A percentile compares a stretch with the other conserved stretches of the same genome.
These are phyloP conservation scores for Mystacornis crossleyi DNA, from an alignment of 2,113 vertebrate species.

Conservation along the genomic window DNA sequence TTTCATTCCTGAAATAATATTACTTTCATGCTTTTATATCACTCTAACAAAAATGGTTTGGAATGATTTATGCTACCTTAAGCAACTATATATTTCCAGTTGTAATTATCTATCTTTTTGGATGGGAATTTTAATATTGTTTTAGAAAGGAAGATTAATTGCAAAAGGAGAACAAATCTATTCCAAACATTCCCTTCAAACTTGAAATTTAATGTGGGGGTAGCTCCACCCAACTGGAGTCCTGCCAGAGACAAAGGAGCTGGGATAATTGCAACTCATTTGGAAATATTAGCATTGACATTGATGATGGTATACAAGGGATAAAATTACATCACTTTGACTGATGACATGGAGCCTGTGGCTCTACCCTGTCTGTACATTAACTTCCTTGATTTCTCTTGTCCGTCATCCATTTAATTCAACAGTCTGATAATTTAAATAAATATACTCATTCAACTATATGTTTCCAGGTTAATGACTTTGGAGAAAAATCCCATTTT, in stretches of 20 bases:
- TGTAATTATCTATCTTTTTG: conserved; percentile 30
- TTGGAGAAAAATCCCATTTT: not conserved
- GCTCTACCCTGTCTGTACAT: not conserved
- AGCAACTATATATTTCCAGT: not conserved
- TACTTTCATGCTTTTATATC: conserved; percentile 37
- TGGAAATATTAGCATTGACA: not conserved
- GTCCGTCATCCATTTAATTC: conserved; percentile 33
- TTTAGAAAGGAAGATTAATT: conserved; percentile 53
- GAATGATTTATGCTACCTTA: conserved; percentile 23
- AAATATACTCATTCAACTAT: not conserved
- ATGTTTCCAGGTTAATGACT: not conserved
- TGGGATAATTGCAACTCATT: not conserved
- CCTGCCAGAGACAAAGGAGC: not conserved
- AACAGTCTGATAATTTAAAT: not conserved
- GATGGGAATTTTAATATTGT: conserved; percentile 21
- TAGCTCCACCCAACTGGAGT: not conserved
- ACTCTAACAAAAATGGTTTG: conserved; percentile 35
- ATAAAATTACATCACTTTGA: not conserved
- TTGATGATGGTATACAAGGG: not conserved
- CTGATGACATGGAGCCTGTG: not conserved
- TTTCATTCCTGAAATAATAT: not conserved
- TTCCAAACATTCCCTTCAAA: not conserved
- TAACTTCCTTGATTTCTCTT: conserved; percentile 42
- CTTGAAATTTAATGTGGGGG: not conserved
- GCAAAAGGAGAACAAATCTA: conserved; percentile 17